phyloP scores from a whole-genome alignment of 2,113 vertebrate species.

The Cyrtonyx montezumae region DNA sequence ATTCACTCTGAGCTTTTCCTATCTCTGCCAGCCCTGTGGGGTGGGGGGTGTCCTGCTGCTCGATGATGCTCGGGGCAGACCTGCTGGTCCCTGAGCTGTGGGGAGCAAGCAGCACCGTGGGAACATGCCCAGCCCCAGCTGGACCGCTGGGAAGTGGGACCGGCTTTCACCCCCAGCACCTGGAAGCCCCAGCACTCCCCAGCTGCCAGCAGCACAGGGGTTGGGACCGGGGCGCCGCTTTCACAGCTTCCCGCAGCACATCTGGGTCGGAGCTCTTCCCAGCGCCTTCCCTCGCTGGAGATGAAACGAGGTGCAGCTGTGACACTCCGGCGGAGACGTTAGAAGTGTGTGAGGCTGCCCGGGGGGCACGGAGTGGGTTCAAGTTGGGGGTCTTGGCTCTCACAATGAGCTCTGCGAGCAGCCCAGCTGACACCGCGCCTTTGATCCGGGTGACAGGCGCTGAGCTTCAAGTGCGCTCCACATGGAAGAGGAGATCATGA shows the following conservation, averaged over 20 bases:
- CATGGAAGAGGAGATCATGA: not conserved
- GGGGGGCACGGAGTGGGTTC: not conserved
- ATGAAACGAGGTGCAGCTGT: slow-evolving; percentile 51
- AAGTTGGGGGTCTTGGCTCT: slow-evolving; percentile 57
- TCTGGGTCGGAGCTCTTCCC: not conserved
- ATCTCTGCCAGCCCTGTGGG: not conserved
- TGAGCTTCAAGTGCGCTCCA: slow-evolving; percentile 5
- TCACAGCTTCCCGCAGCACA: not conserved
- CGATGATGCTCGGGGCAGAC: not conserved
- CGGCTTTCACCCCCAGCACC: not conserved
- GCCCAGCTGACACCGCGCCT: slow-evolving; percentile 60
- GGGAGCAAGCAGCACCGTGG: not conserved
- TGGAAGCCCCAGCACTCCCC: not conserved
- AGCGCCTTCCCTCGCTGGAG: not conserved
- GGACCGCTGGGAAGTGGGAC: not conserved
- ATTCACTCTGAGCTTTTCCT: not conserved
- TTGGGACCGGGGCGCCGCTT: fast-evolving
- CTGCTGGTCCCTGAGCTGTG: fast-evolving
- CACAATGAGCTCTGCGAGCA: slow-evolving; percentile 49
- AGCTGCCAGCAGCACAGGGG: not conserved
- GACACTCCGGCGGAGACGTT: not conserved
- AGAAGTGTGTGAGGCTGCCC: slow-evolving; percentile 4
- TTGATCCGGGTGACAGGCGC: slow-evolving; percentile 70
- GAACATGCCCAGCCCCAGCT: not conserved
- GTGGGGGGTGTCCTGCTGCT: not conserved